Base-by-base conservation (phyloP, 2,797 vertebrate genomes). In the Melanotaenia trifasciata region DNA sequence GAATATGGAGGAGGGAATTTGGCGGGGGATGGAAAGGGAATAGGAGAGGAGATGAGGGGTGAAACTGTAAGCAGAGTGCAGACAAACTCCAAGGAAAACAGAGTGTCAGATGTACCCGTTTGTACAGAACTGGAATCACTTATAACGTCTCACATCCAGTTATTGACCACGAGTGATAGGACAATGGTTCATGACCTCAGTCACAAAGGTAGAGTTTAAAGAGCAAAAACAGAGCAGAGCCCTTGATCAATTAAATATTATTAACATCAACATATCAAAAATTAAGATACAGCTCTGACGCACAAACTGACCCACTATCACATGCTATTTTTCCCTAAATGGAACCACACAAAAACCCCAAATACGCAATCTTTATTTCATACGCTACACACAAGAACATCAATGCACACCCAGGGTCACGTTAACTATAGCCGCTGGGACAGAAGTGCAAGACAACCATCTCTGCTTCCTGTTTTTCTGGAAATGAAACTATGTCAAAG, bases 401-500 rank as follows among this genome's bases (percentile, higher is more conserved):
- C 73, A 72, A 56, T 85, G 64, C 63, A 88, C 64, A 90, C 79
- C 67, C 83, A 89, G 90, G 89, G 89, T 91, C 91, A 91, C 47
- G 54, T 84, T 86, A 81, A 84, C 89, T 85, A 77, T 58, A 80
- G 74, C 79, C 73, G 10, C 85, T 85, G 80, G 89, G 80, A 90
- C 85, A 86, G 78, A 89, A 87, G 86, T 81, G 81, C 85, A 89
- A 85, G 84, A 89, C 81, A 86, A 89, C 87, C 79, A 72, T 84
- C 83, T 86, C 86, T 88, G 90, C 90, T 93, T 95, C 93, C 93
- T 94, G 93, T 94, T 94, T 94, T 92, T 90, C 90, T 91, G 90
- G 84, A 89, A 89, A 91, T 91, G 80, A 89, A 90, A 91, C 89
- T 89, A 89, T 92, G 92, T 93, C 90, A 92, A 92, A 94, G 89